Percentiles rank a stretch among this genome's conserved stretches.
Evolutionary conservation across 2,797 vertebrate genomes (phyloP).

Genomic region (Pampus argenteus): DNA sequence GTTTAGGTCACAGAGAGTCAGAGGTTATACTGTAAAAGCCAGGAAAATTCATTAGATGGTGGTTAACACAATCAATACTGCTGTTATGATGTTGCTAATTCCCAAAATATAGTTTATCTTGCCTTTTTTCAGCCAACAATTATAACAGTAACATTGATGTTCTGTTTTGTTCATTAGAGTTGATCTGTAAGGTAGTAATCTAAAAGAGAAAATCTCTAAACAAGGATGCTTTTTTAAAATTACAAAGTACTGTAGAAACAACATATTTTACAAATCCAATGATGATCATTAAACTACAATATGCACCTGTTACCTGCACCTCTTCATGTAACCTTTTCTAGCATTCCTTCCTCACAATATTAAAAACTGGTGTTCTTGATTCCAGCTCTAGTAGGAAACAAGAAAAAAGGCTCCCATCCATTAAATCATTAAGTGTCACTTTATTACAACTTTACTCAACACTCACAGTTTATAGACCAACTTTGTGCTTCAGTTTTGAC

Average conservation of each 20-base stretch:
- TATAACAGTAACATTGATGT: not conserved
- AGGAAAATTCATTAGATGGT: conserved; percentile 3
- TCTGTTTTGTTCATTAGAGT: not conserved
- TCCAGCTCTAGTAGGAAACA: too few species aligned
- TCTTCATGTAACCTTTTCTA: too few species aligned
- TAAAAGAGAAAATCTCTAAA: too few species aligned
- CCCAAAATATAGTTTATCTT: not conserved
- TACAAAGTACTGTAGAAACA: not conserved
- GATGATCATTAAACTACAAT: not conserved
- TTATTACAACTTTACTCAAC: too few species aligned
- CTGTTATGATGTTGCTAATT: not conserved
- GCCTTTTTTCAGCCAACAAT: not conserved
- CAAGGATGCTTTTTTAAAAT: not conserved
- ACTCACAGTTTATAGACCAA: too few species aligned
- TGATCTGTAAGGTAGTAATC: not conserved
- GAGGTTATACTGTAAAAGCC: conserved; percentile 14
- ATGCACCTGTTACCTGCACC: too few species aligned
- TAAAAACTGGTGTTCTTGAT: too few species aligned
- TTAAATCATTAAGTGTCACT: too few species aligned
- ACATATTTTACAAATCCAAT: not conserved
- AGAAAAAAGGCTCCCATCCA: too few species aligned
- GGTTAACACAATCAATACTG: conserved; percentile 1
- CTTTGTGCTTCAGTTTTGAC: too few species aligned
- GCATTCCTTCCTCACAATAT: too few species aligned
- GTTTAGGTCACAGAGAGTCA: not conserved